phyloP scores from a whole-genome alignment of 2,797 vertebrate genomes.

The Aplochiton taeniatus region DNA sequence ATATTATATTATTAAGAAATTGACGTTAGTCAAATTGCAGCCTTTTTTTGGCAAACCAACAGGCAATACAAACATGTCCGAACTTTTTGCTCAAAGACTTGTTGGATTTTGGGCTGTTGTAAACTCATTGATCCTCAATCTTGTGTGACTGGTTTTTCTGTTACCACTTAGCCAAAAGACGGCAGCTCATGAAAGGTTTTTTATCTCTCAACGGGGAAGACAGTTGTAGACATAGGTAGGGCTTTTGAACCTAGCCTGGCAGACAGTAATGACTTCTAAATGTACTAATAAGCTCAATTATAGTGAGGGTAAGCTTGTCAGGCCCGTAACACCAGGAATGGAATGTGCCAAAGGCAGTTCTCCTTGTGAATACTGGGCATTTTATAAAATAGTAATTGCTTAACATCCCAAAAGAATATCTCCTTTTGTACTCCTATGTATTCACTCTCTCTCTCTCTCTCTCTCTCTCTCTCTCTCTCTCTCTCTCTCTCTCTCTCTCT shows the following conservation, averaged over 20 bases:
- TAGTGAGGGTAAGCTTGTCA: constrained; percentile 72
- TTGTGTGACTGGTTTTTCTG: constrained; percentile 56
- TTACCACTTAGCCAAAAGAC: constrained; percentile 54
- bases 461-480: constrained; percentile 16
- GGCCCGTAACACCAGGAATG: constrained; percentile 57
- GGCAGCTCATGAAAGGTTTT: constrained; percentile 68
- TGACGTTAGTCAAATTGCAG: background rate
- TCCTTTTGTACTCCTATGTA: constrained; percentile 25
- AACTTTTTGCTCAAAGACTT: constrained; percentile 12
- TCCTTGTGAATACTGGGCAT: constrained; percentile 60
- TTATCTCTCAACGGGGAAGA: constrained; percentile 49
- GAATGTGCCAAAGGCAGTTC: constrained; percentile 72
- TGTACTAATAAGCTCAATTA: constrained; percentile 77
- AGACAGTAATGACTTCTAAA: constrained; percentile 70
- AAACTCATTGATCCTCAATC: constrained; percentile 43
- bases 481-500: constrained; percentile 20
- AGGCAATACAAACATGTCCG: no score
- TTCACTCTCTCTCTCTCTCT: background rate
- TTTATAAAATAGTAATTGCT: constrained; percentile 58
- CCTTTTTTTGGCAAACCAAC: background rate
- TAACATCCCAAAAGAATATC: constrained; percentile 51
- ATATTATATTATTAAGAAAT: background rate
- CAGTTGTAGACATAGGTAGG: constrained; percentile 66
- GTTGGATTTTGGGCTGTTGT: constrained; percentile 28
- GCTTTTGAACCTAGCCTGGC: constrained; percentile 60